Evolutionary conservation across 2,888 invertebrate species (phyloP).

Genomic region (Drosophila anomalata): DNA sequence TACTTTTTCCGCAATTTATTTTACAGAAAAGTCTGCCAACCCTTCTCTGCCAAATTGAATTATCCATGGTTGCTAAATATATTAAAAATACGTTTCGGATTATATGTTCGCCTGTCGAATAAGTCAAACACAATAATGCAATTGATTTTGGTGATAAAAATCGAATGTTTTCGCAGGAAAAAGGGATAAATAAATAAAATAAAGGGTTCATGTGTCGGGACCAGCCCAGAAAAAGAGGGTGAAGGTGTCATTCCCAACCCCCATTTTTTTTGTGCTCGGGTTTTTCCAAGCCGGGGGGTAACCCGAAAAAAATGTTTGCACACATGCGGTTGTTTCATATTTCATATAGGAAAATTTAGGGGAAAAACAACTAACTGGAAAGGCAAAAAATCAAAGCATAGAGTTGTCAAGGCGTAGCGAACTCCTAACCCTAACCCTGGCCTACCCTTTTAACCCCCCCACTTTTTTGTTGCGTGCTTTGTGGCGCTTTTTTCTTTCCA

Average conservation of each 20-base stretch:
- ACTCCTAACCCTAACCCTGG: slow-evolving; percentile 44
- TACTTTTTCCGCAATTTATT: not conserved
- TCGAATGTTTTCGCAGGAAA: slow-evolving; percentile 64
- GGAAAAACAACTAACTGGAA: slow-evolving; percentile 9
- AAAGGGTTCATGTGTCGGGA: slow-evolving; percentile 35
- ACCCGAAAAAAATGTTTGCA: slow-evolving; percentile 65
- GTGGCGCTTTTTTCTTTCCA: slow-evolving; percentile 41
- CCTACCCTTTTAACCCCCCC: slow-evolving; percentile 11
- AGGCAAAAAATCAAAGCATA: slow-evolving; percentile 70
- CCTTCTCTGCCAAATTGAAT: slow-evolving; percentile 62
- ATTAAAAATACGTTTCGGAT: slow-evolving; percentile 39
- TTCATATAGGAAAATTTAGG: slow-evolving; percentile 52
- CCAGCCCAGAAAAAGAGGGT: slow-evolving; percentile 26
- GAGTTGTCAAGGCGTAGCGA: slow-evolving; percentile 77
- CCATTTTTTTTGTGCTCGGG: slow-evolving; percentile 9
- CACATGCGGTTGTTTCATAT: slow-evolving; percentile 79
- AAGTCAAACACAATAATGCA: slow-evolving; percentile 75
- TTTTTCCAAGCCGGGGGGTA: slow-evolving; percentile 17
- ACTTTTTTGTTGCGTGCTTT: slow-evolving; percentile 50
- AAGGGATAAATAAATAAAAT: slow-evolving; percentile 58
- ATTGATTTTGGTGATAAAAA: slow-evolving; percentile 80
- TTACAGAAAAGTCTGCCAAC: slow-evolving; percentile 3
- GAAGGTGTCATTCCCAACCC: slow-evolving; percentile 36
- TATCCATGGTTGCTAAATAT: slow-evolving; percentile 61
- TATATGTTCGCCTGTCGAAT: slow-evolving; percentile 28